Evolutionary conservation across 2,888 invertebrate genomes (phyloP).

Genomic region (Ceramica pisi): DNA sequence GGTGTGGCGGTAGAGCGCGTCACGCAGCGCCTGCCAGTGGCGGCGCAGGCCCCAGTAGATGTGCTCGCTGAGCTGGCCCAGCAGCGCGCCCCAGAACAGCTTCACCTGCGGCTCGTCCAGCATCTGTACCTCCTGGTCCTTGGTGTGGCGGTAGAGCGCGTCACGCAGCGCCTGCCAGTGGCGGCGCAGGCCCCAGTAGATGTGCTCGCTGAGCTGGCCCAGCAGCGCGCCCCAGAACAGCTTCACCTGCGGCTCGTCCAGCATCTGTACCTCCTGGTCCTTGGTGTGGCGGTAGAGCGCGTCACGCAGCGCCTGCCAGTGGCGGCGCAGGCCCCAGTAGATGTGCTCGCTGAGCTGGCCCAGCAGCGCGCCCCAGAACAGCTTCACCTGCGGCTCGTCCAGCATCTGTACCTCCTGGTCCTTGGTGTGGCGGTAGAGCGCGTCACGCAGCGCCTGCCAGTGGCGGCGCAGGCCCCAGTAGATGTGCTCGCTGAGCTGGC

Average conservation of each 20-base stretch:
- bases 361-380: constrained; percentile 74
- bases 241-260: no score
- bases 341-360: constrained; percentile 83
- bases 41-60: constrained; percentile 83
- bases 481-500: constrained; percentile 61
- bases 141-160: constrained; percentile 73
- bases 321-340: constrained; percentile 82
- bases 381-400: constrained; percentile 55
- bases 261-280: constrained; percentile 57
- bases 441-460: constrained; percentile 78
- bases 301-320: constrained; percentile 80
- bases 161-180: constrained; percentile 81
- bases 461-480: constrained; percentile 83
- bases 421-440: constrained; percentile 74
- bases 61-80: constrained; percentile 79
- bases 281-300: constrained; percentile 76
- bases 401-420: constrained; percentile 31
- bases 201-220: constrained; percentile 47
- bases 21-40: constrained; percentile 79
- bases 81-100: no score
- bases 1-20: constrained; percentile 71
- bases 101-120: no score
- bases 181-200: constrained; percentile 82
- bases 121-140: constrained; percentile 46
- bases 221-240: no score